Evolutionary conservation across 2,113 vertebrate genomes (phyloP), one percentile per base, ranked within the genome.

Genomic region (Carassius auratus): DNA sequence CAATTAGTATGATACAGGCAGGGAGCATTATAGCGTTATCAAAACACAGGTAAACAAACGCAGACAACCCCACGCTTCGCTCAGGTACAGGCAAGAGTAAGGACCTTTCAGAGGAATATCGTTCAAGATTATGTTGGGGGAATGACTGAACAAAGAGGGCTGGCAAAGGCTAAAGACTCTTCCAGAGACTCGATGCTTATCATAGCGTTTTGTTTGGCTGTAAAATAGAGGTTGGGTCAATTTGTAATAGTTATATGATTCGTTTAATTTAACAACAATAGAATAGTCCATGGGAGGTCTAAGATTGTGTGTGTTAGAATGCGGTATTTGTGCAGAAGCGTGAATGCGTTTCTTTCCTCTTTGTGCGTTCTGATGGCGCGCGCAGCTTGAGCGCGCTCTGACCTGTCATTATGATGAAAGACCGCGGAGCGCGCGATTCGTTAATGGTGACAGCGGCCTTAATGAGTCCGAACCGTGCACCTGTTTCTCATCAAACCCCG

Each of bases 341-440:
- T 76, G 74, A 76, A 76, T 2, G 74, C 48, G 23, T 52, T 76
- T 76, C 45, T 76, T 19, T 52, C 33, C 15, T 75, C 42, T 76
- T 1, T 33, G 64, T 3, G 64, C 26, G 64, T 68, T 68, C 73
- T 62, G 61, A 55, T 71, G 64, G 77, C 50, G 52, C 76, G 30
- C 84, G 77, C 86, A 66, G 84, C 26, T 81, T 73, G 68, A 79
- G 84, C 75, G 77, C 81, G 36, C 84, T 36, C 85, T 88, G 86
- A 88, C 83, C 87, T 88, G 87, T 88, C 89, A 89, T 13, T 33
- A 69, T 89, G 88, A 89, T 89, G 59, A 88, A 89, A 85, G 82
- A 88, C 33, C 55, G 45, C 21, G 26, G 48, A 75, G 83, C 75
- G 75, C 19, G 75, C 45, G 81, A 86, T 86, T 85, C 59, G 86